Conservation (phyloP, 2,888 invertebrate species). For the Dasypolia templi region DNA sequence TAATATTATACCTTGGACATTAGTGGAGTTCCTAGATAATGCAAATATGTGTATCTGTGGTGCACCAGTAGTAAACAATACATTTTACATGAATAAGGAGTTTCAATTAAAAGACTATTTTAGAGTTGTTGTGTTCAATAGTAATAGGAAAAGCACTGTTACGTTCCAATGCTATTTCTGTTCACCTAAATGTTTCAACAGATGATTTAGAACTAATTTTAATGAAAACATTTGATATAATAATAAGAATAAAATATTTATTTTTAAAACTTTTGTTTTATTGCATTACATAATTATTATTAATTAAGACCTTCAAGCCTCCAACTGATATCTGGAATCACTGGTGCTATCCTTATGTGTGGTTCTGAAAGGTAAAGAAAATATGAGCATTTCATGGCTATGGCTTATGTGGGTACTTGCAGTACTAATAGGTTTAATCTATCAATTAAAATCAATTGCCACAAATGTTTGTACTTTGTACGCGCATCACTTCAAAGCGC, state of each 20-base stretch:
- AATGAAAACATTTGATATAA: constrained; percentile 44
- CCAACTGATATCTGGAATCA: constrained; percentile 89
- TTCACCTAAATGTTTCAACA: constrained; percentile 87
- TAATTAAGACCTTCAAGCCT: constrained; percentile 87
- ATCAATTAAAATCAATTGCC: no score
- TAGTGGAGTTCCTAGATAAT: constrained; percentile 91
- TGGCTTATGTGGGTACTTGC: neutral
- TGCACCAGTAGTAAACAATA: constrained; percentile 81
- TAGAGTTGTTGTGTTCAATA: constrained; percentile 82
- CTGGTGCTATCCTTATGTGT: constrained; percentile 91
- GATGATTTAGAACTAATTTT: constrained; percentile 40
- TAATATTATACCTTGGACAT: constrained; percentile 90
- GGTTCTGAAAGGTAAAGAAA: constrained; percentile 88
- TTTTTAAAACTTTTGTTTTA: constrained; percentile 36
- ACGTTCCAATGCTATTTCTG: constrained; percentile 92
- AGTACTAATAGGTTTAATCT: no score
- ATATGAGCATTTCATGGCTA: constrained; percentile 16
- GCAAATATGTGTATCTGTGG: constrained; percentile 92
- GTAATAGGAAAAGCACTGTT: constrained; percentile 79
- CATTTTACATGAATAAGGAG: constrained; percentile 75
- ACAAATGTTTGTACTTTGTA: no score
- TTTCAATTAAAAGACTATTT: constrained; percentile 83
- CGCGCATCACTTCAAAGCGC: no score
- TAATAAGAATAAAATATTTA: constrained; percentile 55
- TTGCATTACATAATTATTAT: constrained; percentile 32